Conservation (phyloP, 1,140 invertebrate genomes). For the Drosophila yakuba region DNA sequence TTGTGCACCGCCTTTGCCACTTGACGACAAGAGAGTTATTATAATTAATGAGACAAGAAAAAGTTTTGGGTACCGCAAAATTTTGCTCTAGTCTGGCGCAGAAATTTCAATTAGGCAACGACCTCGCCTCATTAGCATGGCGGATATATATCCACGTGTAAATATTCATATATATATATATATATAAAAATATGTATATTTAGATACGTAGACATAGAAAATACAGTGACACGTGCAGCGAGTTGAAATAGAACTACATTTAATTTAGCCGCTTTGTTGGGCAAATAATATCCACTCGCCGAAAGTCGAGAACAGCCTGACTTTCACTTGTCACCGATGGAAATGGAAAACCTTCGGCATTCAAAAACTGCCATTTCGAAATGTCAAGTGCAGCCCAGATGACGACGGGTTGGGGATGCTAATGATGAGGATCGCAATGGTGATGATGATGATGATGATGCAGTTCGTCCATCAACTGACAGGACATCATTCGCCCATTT, state of each 20-base stretch:
- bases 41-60: slow-evolving; percentile 34
- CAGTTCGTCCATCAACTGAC: neutral
- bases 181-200: too few species aligned
- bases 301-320: neutral
- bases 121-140: slow-evolving; percentile 36
- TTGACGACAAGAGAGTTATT: slow-evolving; percentile 34
- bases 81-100: slow-evolving; percentile 7
- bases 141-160: neutral
- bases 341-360: slow-evolving; percentile 32
- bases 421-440: neutral
- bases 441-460: slow-evolving; percentile 11
- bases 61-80: slow-evolving; percentile 17
- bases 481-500: slow-evolving; percentile 10
- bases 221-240: neutral
- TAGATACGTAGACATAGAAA: neutral
- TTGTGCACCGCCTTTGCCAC: neutral
- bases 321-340: neutral
- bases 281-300: slow-evolving; percentile 22
- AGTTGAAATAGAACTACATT: slow-evolving; percentile 15
- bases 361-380: slow-evolving; percentile 8
- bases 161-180: neutral
- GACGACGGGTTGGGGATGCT: neutral
- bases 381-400: slow-evolving; percentile 27
- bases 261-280: slow-evolving; percentile 19
- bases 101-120: slow-evolving; percentile 37